Evolutionary conservation across 1,140 invertebrate genomes (phyloP), one percentile per base, ranked within the genome.

Genomic region (Drosophila parabipectinata): DNA sequence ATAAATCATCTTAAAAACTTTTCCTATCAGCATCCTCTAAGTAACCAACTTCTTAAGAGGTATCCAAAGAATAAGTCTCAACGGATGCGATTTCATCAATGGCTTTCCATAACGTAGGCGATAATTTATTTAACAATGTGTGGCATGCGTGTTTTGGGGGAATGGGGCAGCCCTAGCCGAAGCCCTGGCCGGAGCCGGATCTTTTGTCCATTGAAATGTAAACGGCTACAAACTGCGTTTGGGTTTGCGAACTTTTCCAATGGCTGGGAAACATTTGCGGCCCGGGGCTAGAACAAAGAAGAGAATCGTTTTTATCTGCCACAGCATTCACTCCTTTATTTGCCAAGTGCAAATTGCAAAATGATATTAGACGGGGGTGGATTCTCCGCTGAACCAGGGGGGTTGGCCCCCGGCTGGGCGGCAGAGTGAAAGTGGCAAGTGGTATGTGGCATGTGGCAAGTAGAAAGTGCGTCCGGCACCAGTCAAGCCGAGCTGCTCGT

Each of bases 281-380:
- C 60, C 77, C 47, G 73, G 60, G 60, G 77, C 77, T 52, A 85
- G 82, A 85, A 88, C 82, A 85, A 85, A 88, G 83, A 59, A 66
- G 54, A 56, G 69, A 64, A 81, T 75, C 71, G 82, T 64, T 82
- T 82, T 78, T 85, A 85, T 85, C 83, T 78, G 83, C 82, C 82
- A 67, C 82, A 85, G 78, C 66, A 88, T 87, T 79, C 85, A 90
- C 85, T 90, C 85, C 85, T 90, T 90, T 90, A 85, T 90, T 90
- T 90, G 85, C 75, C 81, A 76, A 90, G 85, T 90, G 85, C 85
- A 90, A 90, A 90, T 90, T 90, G 85, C 85, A 85, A 90, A 90
- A 90, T 87, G 85, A 90, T 90, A 85, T 85, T 85, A 85, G 79
- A 58, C 28, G 60, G 55, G 28, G 58, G 59, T 55, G 51, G 52